A percentile compares a stretch with the other conserved stretches of the same genome.
Evolutionary conservation across 1,140 invertebrate species (phyloP).

Genomic region (Armadillidium nasatum): DNA sequence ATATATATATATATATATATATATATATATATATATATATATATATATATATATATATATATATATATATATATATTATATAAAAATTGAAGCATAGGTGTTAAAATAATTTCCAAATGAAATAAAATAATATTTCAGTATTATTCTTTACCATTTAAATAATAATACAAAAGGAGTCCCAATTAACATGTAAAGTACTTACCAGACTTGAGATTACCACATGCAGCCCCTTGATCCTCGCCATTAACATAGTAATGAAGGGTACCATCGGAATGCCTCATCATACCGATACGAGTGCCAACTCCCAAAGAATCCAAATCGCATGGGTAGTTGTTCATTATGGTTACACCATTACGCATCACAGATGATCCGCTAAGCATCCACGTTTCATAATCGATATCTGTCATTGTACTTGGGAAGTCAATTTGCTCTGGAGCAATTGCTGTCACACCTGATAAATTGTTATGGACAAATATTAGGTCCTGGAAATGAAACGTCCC

Average conservation of each 20-base stretch:
- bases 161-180: too few relatives aligned
- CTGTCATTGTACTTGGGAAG: constrained; percentile 83
- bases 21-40: too few relatives aligned
- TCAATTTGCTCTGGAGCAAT: constrained; percentile 81
- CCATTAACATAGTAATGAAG: constrained; percentile 88
- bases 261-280: constrained; percentile 74
- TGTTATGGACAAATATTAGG: constrained; percentile 20
- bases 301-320: constrained; percentile 74
- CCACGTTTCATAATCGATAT: constrained; percentile 86
- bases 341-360: constrained; percentile 56
- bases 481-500: neutral
- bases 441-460: constrained; percentile 64
- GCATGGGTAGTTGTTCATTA: constrained; percentile 74
- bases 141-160: too few relatives aligned
- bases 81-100: too few relatives aligned
- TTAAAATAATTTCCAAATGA: too few relatives aligned
- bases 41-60: too few relatives aligned
- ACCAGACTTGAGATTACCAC: constrained; percentile 59
- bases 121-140: too few relatives aligned
- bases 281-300: constrained; percentile 64
- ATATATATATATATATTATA: too few relatives aligned
- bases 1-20: too few relatives aligned
- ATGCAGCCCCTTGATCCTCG: constrained; percentile 81
- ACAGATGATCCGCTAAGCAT: constrained; percentile 78
- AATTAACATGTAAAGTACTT: neutral